Evolutionary conservation across 2,888 invertebrate species (phyloP), one percentile per base, ranked within the genome.

Genomic region (Coelopa pilipes): DNA sequence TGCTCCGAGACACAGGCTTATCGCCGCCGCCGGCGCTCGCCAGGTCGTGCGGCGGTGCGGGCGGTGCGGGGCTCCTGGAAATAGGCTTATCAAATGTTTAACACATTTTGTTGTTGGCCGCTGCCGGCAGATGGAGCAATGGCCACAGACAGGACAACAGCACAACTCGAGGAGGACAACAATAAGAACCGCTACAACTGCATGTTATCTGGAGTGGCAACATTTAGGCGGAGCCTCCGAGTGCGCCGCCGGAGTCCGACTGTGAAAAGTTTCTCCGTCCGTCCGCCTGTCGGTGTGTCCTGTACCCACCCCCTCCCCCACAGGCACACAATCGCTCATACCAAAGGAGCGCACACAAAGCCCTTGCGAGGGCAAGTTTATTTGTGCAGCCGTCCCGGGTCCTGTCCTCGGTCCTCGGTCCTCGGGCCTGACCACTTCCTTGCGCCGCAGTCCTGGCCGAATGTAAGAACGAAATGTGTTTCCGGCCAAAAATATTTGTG

Each of bases 131-230:
- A 60, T 60, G 1, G 13, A 19, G 60, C 34, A 1, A n/a, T 24
- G n/a, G 3, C 13, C 3, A 62, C 10, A 11, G 1, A 15, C 7
- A 62, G 24, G 15, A 11, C 24, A n/a, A n/a, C 17, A 63, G 19
- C 47, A 19, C 45, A 69, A 46, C 21, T 57, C 17, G 11, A 46
- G 65, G 45, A 59, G 17, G 21, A 50, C 70, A 70, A 70, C 60
- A 60, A 60, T n/a, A 60, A 24, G 34, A 53, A n/a, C 53, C 68
- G 55, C 34, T 53, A 34, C n/a, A 68, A 68, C 55, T 70, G 70
- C 70, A 70, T 21, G 46, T 66, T 70, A 60, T 60, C 70, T 70
- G 21, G 60, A 70, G 59, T 70, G 59, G 47, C 49, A 59, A 60
- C 70, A 59, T 70, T 70, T 49, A 53, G 67, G 21, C 67, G n/a